phyloP scores from a whole-genome alignment of 2,888 invertebrate genomes.

The Cryptus armator region DNA sequence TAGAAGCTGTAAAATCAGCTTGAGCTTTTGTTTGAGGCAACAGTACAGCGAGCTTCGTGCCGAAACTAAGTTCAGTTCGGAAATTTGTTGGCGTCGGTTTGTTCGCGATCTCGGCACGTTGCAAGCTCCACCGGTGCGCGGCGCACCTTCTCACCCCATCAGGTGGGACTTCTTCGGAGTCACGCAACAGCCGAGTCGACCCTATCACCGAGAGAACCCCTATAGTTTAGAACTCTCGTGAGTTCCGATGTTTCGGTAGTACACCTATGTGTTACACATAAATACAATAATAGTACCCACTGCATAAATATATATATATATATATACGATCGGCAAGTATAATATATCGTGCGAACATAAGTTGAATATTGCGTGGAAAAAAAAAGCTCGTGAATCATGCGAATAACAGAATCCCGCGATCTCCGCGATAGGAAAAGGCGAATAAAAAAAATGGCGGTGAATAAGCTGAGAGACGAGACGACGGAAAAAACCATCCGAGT shows the following conservation, averaged over 20 bases:
- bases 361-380: constrained; percentile 13
- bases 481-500: background rate
- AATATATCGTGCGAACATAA: background rate
- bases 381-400: constrained; percentile 5
- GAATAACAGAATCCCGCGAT: constrained; percentile 1
- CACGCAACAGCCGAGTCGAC: constrained; percentile 43
- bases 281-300: background rate
- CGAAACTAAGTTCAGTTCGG: constrained; percentile 32
- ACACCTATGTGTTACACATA: constrained; percentile 1
- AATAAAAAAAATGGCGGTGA: background rate
- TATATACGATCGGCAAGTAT: constrained; percentile 8
- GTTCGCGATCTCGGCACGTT: constrained; percentile 30
- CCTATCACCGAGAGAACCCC: constrained; percentile 4
- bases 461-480: background rate
- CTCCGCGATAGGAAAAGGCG: background rate
- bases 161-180: constrained; percentile 34
- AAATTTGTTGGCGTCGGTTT: constrained; percentile 48
- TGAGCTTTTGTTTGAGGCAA: constrained; percentile 43
- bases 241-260: constrained; percentile 14
- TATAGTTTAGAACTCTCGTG: constrained; percentile 36
- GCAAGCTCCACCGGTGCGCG: constrained; percentile 33
- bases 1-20: constrained; percentile 16
- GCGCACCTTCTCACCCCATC: constrained; percentile 31
- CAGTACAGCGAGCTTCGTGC: constrained; percentile 42
- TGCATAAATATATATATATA: background rate